Base-by-base conservation (phyloP, 1,140 invertebrate species). In the Planococcus citri region DNA sequence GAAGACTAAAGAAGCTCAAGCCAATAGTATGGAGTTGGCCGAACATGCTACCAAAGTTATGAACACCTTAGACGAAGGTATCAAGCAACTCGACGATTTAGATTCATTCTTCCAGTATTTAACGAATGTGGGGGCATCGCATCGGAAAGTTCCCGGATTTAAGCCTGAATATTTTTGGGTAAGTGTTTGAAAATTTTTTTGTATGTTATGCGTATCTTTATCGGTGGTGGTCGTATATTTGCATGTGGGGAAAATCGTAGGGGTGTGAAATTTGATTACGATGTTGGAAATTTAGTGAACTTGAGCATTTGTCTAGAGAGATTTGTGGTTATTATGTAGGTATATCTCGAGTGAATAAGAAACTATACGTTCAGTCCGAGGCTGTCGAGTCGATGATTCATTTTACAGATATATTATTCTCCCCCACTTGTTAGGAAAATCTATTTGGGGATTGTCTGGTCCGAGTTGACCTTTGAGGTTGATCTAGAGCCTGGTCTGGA, bases 1-100 rank as follows among this genome's bases (percentile, higher is more conserved):
- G 72, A 84, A 86, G 73, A 92, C 90, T 25, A 86, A 86, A 73
- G 89, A 94, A 74, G 85, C 90, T 71, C 90, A 93, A 75, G 85
- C 86, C 58, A 84, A 86, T 73, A 90, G 87, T 71, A 83, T 87
- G 79, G 89, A 92, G 79, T 78, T 95, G 25, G 87, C 87, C 9
- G 89, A 93, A 75, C 92, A 95, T 75, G 92, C 92, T 17, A 86
- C 85, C 70, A 89, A 88, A 73, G 92, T 95, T 12, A 95, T 95
- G 92, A 85, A 84, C 72, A 92, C 91, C 1, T 79, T 95, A 68
- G 88, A 91, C 74, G 88, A 94, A 76, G 88, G 89, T 37, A 94
- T 95, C 78, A 88, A 88, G 75, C 86, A 87, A 27, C 81, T 94
- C 68, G 91, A 94, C 75, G 86, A 93, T 74, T 82, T 91, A 73